A percentile compares a stretch with the other conserved stretches of the same genome.
These are phyloP conservation scores for Hippasteria phrygiana DNA, from an alignment of 53 echinoderm and acorn worm genomes.

Conservation along the genomic window DNA sequence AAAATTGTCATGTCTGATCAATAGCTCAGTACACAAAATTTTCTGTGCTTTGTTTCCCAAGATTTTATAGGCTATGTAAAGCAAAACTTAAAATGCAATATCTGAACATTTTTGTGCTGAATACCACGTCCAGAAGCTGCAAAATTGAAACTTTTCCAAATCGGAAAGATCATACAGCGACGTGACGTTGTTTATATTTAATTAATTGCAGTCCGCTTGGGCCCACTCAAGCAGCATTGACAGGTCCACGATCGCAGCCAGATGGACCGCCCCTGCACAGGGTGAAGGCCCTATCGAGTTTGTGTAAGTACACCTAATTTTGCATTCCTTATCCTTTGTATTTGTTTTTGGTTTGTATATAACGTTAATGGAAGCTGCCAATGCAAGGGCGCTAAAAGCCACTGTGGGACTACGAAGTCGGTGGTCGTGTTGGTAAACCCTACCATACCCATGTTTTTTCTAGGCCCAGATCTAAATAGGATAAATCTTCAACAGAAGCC, in stretches of 20 bases:
- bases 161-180: no score
- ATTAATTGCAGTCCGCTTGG: constrained; percentile 16
- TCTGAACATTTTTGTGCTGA: no score
- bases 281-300: constrained; percentile 3
- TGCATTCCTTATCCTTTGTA: neutral
- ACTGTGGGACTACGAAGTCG: neutral
- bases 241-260: neutral
- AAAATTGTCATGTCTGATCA: no score
- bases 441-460: neutral
- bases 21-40: no score
- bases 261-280: constrained; percentile 18
- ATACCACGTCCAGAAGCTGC: no score
- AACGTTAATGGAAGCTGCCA: neutral
- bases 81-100: no score
- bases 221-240: neutral
- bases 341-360: neutral
- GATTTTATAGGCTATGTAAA: no score
- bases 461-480: no score
- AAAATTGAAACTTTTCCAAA: no score
- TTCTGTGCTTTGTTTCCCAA: no score
- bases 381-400: neutral
- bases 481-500: no score
- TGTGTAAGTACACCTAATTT: neutral
- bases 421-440: neutral
- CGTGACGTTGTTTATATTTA: neutral